Conservation (phyloP, 2,113 vertebrate species). For the Ictalurus punctatus region DNA sequence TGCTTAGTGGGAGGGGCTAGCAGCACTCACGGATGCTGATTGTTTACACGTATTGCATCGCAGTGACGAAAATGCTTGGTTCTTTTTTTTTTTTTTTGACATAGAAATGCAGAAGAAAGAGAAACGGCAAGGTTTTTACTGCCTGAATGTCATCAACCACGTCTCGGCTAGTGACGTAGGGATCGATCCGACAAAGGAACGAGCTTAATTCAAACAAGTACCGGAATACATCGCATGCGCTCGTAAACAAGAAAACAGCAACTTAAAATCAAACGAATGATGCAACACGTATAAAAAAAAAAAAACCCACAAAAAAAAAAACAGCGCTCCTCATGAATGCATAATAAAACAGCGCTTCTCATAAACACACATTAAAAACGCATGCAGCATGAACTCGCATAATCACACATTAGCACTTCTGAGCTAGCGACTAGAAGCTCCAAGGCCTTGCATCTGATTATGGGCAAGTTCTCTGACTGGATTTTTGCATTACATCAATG, state of each 20-base stretch:
- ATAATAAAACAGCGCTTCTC: neutral
- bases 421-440: neutral
- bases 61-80: neutral
- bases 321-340: neutral
- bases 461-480: neutral
- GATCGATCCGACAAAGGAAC: neutral
- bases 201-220: neutral
- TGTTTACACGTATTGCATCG: neutral
- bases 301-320: neutral
- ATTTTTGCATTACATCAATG: neutral
- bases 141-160: neutral
- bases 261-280: neutral
- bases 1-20: neutral
- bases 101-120: too few relatives aligned
- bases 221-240: neutral
- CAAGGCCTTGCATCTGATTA: neutral
- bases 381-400: slow-evolving; percentile 1
- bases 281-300: neutral
- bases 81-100: neutral
- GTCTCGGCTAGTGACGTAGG: neutral
- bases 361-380: neutral
- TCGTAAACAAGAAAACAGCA: neutral
- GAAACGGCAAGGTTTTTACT: neutral
- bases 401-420: slow-evolving; percentile 6
- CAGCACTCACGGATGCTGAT: neutral